Percentiles rank a stretch among this genome's conserved stretches.
These are phyloP conservation scores for Ibycter americanus DNA, from an alignment of 2,797 vertebrate species.

Conservation along the genomic window DNA sequence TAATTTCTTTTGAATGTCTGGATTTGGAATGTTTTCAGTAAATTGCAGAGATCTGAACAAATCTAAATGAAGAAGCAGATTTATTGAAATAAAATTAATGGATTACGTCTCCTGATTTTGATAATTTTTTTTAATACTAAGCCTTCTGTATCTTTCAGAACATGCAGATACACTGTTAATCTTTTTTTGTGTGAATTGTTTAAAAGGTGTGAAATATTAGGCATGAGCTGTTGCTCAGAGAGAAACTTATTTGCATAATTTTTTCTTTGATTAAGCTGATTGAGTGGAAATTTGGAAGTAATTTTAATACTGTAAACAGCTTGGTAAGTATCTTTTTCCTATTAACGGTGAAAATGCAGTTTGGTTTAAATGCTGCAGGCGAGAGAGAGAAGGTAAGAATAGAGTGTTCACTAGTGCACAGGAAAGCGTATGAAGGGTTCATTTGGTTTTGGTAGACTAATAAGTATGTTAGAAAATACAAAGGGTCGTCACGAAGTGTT, in stretches of 20 bases:
- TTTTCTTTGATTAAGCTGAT: conserved; percentile 29
- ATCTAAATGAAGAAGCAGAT: background rate
- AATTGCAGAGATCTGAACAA: background rate
- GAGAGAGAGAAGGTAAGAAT: background rate
- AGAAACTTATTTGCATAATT: background rate
- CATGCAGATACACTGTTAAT: background rate
- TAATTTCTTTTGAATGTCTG: background rate
- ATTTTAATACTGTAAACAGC: background rate
- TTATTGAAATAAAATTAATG: background rate
- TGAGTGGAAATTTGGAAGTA: conserved; percentile 1
- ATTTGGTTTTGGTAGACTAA: background rate
- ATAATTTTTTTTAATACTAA: background rate
- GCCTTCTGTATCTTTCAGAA: background rate
- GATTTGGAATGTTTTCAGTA: background rate
- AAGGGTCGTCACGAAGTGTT: background rate
- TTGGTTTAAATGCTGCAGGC: background rate
- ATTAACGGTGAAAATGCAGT: background rate
- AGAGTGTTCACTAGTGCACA: background rate
- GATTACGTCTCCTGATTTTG: background rate
- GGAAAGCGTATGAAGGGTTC: background rate
- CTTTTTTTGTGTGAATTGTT: background rate
- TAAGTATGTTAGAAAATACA: background rate
- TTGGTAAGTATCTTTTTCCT: background rate
- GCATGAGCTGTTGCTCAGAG: background rate
- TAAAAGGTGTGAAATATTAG: background rate